Evolutionary conservation across 2,113 vertebrate genomes (phyloP), one percentile per base, ranked within the genome.

Genomic region (Oreochromis aureus): DNA sequence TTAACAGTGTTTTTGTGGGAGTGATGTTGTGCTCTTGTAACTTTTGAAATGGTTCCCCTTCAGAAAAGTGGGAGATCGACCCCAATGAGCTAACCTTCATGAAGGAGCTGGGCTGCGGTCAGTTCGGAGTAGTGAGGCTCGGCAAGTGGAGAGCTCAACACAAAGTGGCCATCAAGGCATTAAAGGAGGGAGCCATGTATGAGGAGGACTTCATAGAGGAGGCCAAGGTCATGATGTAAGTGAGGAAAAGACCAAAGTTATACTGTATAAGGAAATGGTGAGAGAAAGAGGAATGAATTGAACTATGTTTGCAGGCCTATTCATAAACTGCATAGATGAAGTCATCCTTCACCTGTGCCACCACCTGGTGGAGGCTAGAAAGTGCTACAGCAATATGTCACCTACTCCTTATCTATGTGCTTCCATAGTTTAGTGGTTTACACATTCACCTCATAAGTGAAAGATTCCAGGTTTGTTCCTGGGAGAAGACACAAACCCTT

Each of bases 161-260:
- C 86, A 98, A 97, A 91, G 98, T 99, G 27, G 99, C 99, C 55
- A 99, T 99, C 93, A 99, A 99, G 92, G 96, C 98, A n/a, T 98
- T 99, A 76, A 96, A 97, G 6, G 97, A 98, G 71, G 98, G 98
- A 0, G 97, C 98, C 0, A 99, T 99, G 99, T 96, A 96, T 5
- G 98, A 99, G 90, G 98, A 99, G 89, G 98, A 99, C 91, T 99
- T 99, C 87, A 97, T 99, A 69, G 98, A 99, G 85, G 98, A 99
- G 95, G 98, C 98, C 54, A 98, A 98, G 94, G 97, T 99, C 48
- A 99, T 99, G 98, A 99, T 98, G 98, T 99, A 89, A 97, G 97
- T 94, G 7, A 30, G 13, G n/a, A 53, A 51, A 32, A 78, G 18
- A 18, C 18, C 24, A 32, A 53, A 51, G 18, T 78, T 6, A 53